Base-by-base conservation (phyloP, 64 coral and sea anemone genomes). In the Stichodactyla helianthus region DNA sequence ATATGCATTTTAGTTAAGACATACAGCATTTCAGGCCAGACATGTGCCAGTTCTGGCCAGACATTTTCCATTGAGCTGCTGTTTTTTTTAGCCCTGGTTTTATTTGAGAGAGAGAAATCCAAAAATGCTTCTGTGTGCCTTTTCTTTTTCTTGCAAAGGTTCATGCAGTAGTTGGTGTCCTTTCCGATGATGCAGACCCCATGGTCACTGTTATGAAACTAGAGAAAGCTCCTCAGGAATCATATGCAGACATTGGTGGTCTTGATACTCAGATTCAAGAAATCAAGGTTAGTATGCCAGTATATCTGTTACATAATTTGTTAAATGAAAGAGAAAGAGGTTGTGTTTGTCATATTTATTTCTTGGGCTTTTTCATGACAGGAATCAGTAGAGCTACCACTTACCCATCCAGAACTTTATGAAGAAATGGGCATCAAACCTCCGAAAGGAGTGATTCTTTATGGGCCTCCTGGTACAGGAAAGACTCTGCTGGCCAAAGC, bases 151-250 rank as follows among this genome's bases (percentile, higher is more conserved):
- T n/a, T 27, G 20, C 53, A 0, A 52, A 97, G 94, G 94, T 97
- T 44, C 94, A 99, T 91, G 97, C 97, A 31, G 97, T 99, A 11
- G 93, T 99, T 12, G 97, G 97, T 71, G 97, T 99, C 20, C 59
- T 99, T 18, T 90, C 90, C 50, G 97, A 99, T 84, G 97, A 99
- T 86, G 90, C 97, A 25, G 97, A 99, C 88, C 97, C 97, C 14
- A 99, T 99, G 97, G 97, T 99, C 0, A 99, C 97, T 68, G 97
- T 99, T 14, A 99, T 99, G 97, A 99, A 99, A 82, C 77, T 99
- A 35, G 97, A 99, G 79, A 99, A 99, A 59, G 97, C 97, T 18
- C 97, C 97, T 28, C 93, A 99, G 58, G 97, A 99, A 88, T 99
- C 97, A 9, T 99, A 99, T 86, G 97, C 97, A 4, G 97, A 99